Conservation (phyloP, 2,888 invertebrate genomes). For the Chrysodeixis includens region DNA sequence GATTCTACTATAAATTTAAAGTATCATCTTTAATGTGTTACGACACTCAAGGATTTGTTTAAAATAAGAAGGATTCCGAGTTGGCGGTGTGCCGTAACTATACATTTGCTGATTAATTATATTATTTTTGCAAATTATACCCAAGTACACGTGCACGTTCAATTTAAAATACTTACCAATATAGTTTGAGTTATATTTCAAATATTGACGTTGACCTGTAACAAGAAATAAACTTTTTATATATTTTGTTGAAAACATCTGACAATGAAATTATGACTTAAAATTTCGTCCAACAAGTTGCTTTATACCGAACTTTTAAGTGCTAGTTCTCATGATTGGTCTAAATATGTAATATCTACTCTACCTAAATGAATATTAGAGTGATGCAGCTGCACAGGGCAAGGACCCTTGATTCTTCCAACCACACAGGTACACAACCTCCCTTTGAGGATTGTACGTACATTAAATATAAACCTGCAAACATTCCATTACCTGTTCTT, state of each 20-base stretch:
- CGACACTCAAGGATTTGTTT: too few species aligned
- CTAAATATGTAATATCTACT: neutral
- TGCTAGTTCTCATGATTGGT: neutral
- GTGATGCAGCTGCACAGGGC: conserved; percentile 30
- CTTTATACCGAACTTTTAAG: neutral
- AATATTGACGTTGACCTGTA: conserved; percentile 60
- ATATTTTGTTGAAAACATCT: neutral
- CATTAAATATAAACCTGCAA: conserved; percentile 37
- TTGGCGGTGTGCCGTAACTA: too few species aligned
- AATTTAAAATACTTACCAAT: conserved; percentile 58
- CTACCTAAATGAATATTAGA: conserved; percentile 8
- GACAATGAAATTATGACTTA: neutral
- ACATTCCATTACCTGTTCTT: conserved; percentile 25
- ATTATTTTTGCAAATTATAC: too few species aligned
- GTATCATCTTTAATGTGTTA: too few species aligned
- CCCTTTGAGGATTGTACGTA: conserved; percentile 42
- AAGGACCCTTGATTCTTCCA: conserved; percentile 49
- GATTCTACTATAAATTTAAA: too few species aligned
- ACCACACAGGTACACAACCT: conserved; percentile 38
- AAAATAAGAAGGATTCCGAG: too few species aligned
- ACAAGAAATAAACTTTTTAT: conserved; percentile 39
- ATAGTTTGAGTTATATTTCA: conserved; percentile 25
- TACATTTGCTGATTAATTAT: too few species aligned
- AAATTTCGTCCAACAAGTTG: neutral
- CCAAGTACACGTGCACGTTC: conserved; percentile 18